These are phyloP conservation scores for Haemorhous mexicanus DNA, from an alignment of 2,113 vertebrate species.

Conservation along the genomic window DNA sequence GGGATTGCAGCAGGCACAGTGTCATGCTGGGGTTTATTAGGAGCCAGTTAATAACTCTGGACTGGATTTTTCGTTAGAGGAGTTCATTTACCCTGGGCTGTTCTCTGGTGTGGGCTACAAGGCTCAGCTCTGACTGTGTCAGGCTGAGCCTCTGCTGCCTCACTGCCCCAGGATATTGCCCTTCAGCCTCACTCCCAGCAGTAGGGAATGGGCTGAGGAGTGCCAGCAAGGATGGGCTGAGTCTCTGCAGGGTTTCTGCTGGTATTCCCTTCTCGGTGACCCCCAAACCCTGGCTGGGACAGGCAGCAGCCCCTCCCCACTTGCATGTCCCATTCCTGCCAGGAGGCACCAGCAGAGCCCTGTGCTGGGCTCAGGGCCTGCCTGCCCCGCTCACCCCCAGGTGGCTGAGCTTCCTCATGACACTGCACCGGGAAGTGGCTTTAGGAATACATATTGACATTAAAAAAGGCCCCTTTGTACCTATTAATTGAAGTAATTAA, in stretches of 20 bases:
- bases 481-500: slow-evolving; percentile 73
- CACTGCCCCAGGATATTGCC: neutral
- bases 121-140: neutral
- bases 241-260: neutral
- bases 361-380: neutral
- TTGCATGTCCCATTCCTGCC: rapidly evolving
- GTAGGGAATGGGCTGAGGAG: neutral
- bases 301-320: rapidly evolving
- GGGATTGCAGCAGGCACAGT: neutral
- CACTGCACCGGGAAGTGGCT: rapidly evolving
- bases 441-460: slow-evolving; percentile 12
- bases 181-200: neutral
- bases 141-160: neutral
- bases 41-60: neutral
- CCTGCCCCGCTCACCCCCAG: neutral
- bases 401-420: neutral
- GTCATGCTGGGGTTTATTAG: neutral
- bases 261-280: neutral
- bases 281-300: neutral
- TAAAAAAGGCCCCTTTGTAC: slow-evolving; percentile 51
- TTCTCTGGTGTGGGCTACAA: neutral
- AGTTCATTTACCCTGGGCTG: slow-evolving; percentile 10
- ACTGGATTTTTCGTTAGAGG: neutral
- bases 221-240: neutral
- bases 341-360: neutral